Conservation (phyloP, 1,140 invertebrate species). For the Agrypnia vestita region DNA sequence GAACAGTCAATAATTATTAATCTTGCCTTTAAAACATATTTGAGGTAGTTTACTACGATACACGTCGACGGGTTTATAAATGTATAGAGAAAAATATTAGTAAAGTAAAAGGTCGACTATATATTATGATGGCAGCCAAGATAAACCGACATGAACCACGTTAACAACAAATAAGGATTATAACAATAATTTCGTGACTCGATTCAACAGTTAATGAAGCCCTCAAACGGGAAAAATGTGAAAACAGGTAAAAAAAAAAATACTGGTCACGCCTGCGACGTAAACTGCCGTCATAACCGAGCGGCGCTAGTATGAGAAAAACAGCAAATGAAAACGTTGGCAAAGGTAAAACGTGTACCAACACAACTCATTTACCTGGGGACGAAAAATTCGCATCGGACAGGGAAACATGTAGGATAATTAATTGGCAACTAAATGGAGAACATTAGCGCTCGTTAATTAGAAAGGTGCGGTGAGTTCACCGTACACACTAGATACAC, state of each 20-base stretch:
- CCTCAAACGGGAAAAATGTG: constrained; percentile 5
- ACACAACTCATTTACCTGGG: not conserved
- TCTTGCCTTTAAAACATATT: no score
- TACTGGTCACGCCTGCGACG: constrained; percentile 14
- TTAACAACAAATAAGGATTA: not conserved
- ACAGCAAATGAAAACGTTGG: not conserved
- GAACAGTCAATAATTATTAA: no score
- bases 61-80: not conserved
- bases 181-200: not conserved
- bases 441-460: constrained; percentile 17
- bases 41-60: not conserved
- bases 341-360: not conserved
- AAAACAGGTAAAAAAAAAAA: constrained; percentile 5
- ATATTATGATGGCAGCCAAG: constrained; percentile 2
- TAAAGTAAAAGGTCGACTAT: constrained; percentile 1
- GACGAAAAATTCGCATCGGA: not conserved
- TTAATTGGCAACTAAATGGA: not conserved
- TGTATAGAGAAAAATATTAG: no score
- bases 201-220: not conserved
- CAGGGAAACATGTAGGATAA: not conserved
- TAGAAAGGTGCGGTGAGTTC: not conserved
- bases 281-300: not conserved
- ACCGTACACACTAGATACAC: no score
- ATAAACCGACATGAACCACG: constrained; percentile 1
- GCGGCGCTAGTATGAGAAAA: not conserved